Percentiles rank a stretch among this genome's conserved stretches.
phyloP scores from a whole-genome alignment of 2,113 vertebrate genomes.

The Silurus meridionalis region DNA sequence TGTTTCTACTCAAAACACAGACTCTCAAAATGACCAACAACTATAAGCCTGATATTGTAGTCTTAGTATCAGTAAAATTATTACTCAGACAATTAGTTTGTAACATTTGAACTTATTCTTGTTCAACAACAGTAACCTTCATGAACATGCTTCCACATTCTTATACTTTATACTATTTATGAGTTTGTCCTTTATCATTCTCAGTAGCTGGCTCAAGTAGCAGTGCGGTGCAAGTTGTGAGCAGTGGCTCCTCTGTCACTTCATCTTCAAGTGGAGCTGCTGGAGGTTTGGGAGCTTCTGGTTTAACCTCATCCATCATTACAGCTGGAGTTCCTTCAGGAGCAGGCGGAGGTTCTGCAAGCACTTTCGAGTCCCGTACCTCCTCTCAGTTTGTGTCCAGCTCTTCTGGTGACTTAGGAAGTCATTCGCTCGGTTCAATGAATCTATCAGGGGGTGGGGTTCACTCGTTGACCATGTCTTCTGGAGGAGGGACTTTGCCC shows the following conservation, averaged over 20 bases:
- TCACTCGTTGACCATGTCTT: slow-evolving; percentile 1
- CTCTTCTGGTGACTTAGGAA: slow-evolving; percentile 4
- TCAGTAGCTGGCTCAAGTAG: slow-evolving; percentile 42
- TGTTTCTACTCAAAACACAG: neutral
- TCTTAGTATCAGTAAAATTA: neutral
- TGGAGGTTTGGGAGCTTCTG: slow-evolving; percentile 28
- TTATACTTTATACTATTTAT: neutral
- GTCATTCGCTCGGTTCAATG: neutral
- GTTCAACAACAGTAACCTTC: neutral
- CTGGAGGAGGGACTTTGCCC: slow-evolving; percentile 14
- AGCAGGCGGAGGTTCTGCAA: neutral
- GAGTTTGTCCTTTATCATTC: slow-evolving; percentile 5
- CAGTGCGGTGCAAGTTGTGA: slow-evolving; percentile 16
- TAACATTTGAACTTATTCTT: neutral
- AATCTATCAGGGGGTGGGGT: slow-evolving; percentile 43
- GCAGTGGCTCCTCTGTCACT: neutral
- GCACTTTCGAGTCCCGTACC: slow-evolving; percentile 6
- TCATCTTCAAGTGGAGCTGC: slow-evolving; percentile 13
- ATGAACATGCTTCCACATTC: neutral
- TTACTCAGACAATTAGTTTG: neutral
- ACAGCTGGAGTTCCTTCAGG: slow-evolving; percentile 8
- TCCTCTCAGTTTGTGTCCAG: slow-evolving; percentile 31
- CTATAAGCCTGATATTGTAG: neutral
- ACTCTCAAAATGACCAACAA: neutral
- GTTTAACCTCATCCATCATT: slow-evolving; percentile 7